A percentile compares a stretch with the other conserved stretches of the same genome.
Conservation (phyloP, 2,113 vertebrate genomes). For the Anolis sagrei region DNA sequence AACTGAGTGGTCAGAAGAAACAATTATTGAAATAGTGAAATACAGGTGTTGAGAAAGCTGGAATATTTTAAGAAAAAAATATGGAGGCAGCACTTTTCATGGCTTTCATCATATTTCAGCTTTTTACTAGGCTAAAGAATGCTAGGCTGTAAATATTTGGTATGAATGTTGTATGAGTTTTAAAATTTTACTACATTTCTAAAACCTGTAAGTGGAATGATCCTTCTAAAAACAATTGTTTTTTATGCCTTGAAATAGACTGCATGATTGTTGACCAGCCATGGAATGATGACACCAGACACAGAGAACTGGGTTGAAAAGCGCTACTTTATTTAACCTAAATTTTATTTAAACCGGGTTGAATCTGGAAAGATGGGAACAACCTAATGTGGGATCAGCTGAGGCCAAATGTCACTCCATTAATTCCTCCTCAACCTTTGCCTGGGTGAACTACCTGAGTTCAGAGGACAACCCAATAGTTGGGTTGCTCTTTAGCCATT, state of each 20-base stretch:
- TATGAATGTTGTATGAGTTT: conserved; percentile 33
- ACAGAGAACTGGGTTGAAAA: no score
- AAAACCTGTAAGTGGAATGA: conserved; percentile 34
- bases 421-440: no score
- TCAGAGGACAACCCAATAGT: no score
- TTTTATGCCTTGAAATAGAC: conserved; percentile 7
- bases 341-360: no score
- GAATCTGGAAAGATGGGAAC: no score
- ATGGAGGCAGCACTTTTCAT: conserved; percentile 34
- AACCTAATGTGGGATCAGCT: no score
- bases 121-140: conserved; percentile 22
- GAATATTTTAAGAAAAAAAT: conserved; percentile 28
- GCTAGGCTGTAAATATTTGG: conserved; percentile 1
- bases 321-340: no score
- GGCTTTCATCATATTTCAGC: conserved; percentile 34
- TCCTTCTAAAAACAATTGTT: conserved; percentile 40
- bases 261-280: not conserved
- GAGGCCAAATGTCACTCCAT: no score
- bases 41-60: conserved; percentile 2
- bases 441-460: no score
- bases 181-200: conserved; percentile 20
- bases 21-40: not conserved
- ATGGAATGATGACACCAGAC: no score
- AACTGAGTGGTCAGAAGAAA: not conserved
- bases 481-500: no score